phyloP scores from a whole-genome alignment of 2,888 invertebrate genomes.

The Galerucella calmariensis region DNA sequence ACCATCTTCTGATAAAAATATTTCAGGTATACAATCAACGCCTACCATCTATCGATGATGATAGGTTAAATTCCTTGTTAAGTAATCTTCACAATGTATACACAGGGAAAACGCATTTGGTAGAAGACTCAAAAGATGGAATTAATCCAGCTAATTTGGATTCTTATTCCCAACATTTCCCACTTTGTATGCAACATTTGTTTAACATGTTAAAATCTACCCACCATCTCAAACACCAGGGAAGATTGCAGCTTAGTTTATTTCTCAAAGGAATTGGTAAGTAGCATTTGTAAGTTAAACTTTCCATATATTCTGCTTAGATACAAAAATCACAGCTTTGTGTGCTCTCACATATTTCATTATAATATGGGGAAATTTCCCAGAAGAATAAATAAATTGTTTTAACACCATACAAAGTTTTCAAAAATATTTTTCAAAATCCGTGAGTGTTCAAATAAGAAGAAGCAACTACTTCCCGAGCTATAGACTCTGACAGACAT shows the following conservation, averaged over 20 bases:
- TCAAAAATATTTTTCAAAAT: too few relatives aligned
- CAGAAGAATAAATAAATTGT: too few relatives aligned
- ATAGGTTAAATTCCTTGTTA: slow-evolving; percentile 79
- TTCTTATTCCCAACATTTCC: slow-evolving; percentile 85
- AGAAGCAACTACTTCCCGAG: too few relatives aligned
- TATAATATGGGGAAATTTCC: too few relatives aligned
- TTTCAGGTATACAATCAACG: slow-evolving; percentile 72
- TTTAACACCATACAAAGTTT: too few relatives aligned
- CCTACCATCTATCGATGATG: slow-evolving; percentile 84
- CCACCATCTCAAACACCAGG: slow-evolving; percentile 92
- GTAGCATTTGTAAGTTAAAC: background rate
- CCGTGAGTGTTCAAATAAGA: too few relatives aligned
- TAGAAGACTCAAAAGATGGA: slow-evolving; percentile 62
- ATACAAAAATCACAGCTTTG: too few relatives aligned
- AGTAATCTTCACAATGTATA: slow-evolving; percentile 84
- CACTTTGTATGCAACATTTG: slow-evolving; percentile 94
- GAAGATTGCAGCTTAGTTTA: slow-evolving; percentile 90
- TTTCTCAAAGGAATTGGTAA: slow-evolving; percentile 83
- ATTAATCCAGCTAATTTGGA: slow-evolving; percentile 70
- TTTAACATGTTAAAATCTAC: slow-evolving; percentile 81
- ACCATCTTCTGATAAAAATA: background rate
- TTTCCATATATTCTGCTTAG: background rate
- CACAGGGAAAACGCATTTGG: slow-evolving; percentile 82
- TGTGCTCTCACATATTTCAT: too few relatives aligned
- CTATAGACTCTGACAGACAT: too few relatives aligned